Percentiles rank a stretch among this genome's conserved stretches.
These are phyloP conservation scores for Tiliacea aurago DNA, from an alignment of 2,888 invertebrate species.

Conservation along the genomic window DNA sequence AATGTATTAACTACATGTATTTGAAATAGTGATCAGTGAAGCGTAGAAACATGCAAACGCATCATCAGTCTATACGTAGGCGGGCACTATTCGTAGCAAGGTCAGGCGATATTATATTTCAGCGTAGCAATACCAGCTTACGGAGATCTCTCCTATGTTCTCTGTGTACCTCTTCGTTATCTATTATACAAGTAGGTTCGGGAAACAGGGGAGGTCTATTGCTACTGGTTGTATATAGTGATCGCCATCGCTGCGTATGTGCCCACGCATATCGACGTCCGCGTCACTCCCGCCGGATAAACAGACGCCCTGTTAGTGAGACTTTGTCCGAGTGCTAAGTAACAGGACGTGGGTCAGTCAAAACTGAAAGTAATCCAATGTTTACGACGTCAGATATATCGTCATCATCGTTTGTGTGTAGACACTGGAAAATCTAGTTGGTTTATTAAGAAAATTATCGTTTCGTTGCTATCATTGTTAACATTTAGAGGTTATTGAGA, in stretches of 20 bases:
- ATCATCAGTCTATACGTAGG: conserved; percentile 81
- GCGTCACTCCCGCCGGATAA: conserved; percentile 78
- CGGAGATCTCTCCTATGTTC: conserved; percentile 62
- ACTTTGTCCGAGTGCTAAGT: conserved; percentile 45
- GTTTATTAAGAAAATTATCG: not conserved
- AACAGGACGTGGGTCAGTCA: conserved; percentile 32
- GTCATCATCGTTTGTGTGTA: conserved; percentile 26
- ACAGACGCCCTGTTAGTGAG: conserved; percentile 71
- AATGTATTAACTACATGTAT: conserved; percentile 50
- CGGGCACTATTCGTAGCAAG: conserved; percentile 89
- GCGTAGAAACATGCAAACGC: conserved; percentile 69
- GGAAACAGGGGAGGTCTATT: conserved; percentile 70
- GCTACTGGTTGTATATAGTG: conserved; percentile 71
- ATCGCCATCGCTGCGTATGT: conserved; percentile 76
- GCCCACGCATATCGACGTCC: conserved; percentile 81
- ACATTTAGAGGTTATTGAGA: not conserved
- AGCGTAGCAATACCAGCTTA: conserved; percentile 74
- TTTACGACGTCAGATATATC: conserved; percentile 31
- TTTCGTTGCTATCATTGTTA: not conserved
- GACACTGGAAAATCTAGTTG: conserved; percentile 10
- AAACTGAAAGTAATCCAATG: conserved; percentile 37
- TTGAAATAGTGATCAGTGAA: conserved; percentile 68
- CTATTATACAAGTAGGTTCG: conserved; percentile 48
- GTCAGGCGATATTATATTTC: conserved; percentile 89
- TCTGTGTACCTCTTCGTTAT: conserved; percentile 51